phyloP scores from a whole-genome alignment of 2,113 vertebrate genomes.

The Enhydra lutris region DNA sequence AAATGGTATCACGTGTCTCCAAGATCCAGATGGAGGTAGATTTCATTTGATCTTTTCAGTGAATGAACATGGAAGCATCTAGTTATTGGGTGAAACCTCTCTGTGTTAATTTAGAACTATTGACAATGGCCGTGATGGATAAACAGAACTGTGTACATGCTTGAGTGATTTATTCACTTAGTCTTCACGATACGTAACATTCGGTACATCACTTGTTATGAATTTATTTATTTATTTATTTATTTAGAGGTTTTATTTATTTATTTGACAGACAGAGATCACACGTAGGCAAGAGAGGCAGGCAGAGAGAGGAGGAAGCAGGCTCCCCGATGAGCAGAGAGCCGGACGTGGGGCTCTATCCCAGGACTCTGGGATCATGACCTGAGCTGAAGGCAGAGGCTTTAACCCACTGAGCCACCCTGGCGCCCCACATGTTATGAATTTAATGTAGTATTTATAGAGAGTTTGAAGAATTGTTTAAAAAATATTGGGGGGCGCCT shows the following conservation, averaged over 20 bases:
- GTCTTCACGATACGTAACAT: not conserved
- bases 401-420: no score
- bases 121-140: not conserved
- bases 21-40: not conserved
- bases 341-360: no score
- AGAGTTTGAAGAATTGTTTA: not conserved
- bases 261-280: no score
- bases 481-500: not conserved
- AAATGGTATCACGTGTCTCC: not conserved
- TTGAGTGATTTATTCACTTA: not conserved
- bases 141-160: not conserved
- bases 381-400: no score
- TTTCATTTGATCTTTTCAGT: not conserved
- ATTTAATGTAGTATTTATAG: not conserved
- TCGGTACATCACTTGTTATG: not conserved
- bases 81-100: not conserved
- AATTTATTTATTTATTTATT: not conserved
- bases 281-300: no score
- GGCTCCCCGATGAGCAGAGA: no score
- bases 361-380: no score
- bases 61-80: not conserved
- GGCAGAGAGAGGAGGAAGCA: no score
- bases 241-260: no score
- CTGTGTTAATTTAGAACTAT: conserved; percentile 13
- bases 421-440: not conserved